phyloP scores from a whole-genome alignment of 2,888 invertebrate species.

The Acanthopleura granulata region DNA sequence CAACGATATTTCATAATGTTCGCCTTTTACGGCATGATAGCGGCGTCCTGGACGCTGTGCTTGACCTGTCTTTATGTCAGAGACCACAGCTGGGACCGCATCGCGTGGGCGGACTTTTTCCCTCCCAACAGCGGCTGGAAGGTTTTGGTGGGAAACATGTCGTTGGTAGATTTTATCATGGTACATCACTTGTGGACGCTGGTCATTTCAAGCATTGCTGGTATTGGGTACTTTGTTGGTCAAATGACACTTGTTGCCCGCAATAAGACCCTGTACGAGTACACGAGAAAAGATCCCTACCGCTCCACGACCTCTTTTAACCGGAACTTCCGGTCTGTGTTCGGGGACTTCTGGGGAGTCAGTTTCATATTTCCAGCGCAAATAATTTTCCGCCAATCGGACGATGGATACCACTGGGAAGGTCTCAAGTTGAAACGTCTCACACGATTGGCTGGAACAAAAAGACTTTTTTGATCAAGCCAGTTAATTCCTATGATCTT shows the following conservation, averaged over 20 bases:
- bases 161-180: background rate
- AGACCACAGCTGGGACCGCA: background rate
- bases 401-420: constrained; percentile 48
- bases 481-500: too few species aligned
- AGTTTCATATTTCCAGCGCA: constrained; percentile 53
- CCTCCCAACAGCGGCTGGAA: background rate
- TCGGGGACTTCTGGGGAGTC: constrained; percentile 51
- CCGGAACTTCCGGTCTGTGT: constrained; percentile 46
- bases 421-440: constrained; percentile 31
- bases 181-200: constrained; percentile 27
- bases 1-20: constrained; percentile 2
- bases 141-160: background rate
- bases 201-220: constrained; percentile 36
- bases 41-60: background rate
- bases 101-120: background rate
- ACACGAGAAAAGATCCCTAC: constrained; percentile 39
- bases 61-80: background rate
- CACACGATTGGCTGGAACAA: too few species aligned
- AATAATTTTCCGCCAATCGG: constrained; percentile 45
- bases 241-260: constrained; percentile 34
- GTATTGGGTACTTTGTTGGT: background rate
- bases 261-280: constrained; percentile 46
- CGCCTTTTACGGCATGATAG: background rate
- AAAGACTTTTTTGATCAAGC: too few species aligned
- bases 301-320: constrained; percentile 33